Percentiles rank a stretch among this genome's conserved stretches.
phyloP scores from a whole-genome alignment of 2,797 vertebrate species.

The Phalloptychus januarius region DNA sequence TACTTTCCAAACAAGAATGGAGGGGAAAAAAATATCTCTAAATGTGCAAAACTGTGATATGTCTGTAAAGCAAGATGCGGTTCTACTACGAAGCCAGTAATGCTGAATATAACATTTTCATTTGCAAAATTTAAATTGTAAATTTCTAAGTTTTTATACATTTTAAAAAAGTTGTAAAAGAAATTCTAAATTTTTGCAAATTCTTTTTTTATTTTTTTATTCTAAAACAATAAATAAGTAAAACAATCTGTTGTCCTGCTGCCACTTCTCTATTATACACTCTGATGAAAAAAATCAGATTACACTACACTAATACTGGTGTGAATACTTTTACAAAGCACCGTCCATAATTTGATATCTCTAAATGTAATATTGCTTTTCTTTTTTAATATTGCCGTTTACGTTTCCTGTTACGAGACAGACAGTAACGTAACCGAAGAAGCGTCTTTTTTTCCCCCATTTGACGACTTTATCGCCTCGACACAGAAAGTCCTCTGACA shows the following conservation, averaged over 20 bases:
- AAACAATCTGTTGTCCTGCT: neutral
- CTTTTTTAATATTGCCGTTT: neutral
- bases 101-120: neutral
- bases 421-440: neutral
- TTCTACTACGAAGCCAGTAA: neutral
- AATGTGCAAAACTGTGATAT: neutral
- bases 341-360: neutral
- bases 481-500: neutral
- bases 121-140: too few species aligned
- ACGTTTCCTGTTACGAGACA: neutral
- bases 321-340: neutral
- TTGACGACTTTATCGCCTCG: neutral
- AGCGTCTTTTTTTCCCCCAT: neutral
- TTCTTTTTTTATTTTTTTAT: too few species aligned
- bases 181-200: too few species aligned
- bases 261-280: neutral
- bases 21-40: neutral
- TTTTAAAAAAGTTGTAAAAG: too few species aligned
- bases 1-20: neutral
- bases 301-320: neutral
- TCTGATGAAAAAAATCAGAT: neutral
- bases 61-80: neutral
- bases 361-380: neutral
- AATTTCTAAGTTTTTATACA: too few species aligned
- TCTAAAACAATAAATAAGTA: neutral